Base-by-base conservation (phyloP, 2,888 invertebrate species). In the Oscheius sp. region DNA sequence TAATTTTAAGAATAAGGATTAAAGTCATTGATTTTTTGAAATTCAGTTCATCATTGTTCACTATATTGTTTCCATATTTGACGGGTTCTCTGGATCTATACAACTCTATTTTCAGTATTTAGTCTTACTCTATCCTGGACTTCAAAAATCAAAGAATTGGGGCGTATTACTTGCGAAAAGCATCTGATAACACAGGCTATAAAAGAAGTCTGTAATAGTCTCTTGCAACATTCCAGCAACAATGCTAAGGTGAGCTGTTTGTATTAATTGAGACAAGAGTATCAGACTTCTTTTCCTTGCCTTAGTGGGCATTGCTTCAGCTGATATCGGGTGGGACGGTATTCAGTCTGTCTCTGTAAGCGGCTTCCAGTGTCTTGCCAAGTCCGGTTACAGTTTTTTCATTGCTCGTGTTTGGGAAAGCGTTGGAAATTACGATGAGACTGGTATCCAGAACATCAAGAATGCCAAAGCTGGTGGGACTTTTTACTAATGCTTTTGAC, bases 371-470 rank as follows among this genome's bases (percentile, higher is more conserved):
- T 80, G 78, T 50, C 61, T 80, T 22, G 67, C 62, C 28, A 73
- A 72, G 51, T 33, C 59, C 17, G 80, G 74, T 32, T 75, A 71
- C 41, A 33, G 50, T 1, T 79, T 79, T 67, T 75, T 72, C 56
- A 72, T 79, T 41, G 76, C 71, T 20, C 68, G 77, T 30, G 73
- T 75, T 14, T 78, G 76, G 69, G 63, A 70, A 36, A 68, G 67
- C 30, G 66, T 70, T 44, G 80, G 77, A 59, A 66, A 68, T 24
- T 65, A 71, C 32, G 80, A 78, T 47, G 44, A 66, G 28, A 73
- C 75, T 22, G 79, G 79, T 36, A 72, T 79, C 61, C 67, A 71
- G 41, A 79, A 79, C 66, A 73, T 80, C 64, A 76, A 76, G 72
- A 72, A 75, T 54, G 79, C 79, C 1, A 59, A 67, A 17, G 73